Evolutionary conservation across 2,113 vertebrate species (phyloP).

Genomic region (Picathartes gymnocephalus): DNA sequence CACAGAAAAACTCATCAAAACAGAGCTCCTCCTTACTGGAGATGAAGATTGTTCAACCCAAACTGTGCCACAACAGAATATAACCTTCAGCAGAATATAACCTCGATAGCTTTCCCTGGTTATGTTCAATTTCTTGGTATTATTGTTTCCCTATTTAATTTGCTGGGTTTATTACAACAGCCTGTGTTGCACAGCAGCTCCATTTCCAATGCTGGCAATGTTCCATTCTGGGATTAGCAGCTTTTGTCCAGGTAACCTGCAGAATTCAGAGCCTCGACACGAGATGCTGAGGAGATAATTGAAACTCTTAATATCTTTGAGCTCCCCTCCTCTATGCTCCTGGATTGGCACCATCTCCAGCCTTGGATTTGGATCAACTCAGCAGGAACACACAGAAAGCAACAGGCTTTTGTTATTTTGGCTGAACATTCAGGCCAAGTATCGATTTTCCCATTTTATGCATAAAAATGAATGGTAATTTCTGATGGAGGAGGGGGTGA

Average conservation of each 20-base stretch:
- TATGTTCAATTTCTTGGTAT: neutral
- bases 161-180: neutral
- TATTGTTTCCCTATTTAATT: neutral
- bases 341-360: neutral
- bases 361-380: neutral
- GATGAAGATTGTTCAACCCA: neutral
- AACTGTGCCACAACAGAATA: neutral
- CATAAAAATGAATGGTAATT: neutral
- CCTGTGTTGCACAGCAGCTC: neutral
- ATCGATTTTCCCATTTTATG: neutral
- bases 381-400: neutral
- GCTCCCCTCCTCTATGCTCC: neutral
- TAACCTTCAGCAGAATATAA: neutral
- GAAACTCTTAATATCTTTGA: neutral
- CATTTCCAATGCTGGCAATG: neutral
- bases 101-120: neutral
- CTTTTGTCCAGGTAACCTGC: slow-evolving; percentile 12
- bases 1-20: neutral
- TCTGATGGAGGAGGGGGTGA: neutral
- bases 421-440: neutral
- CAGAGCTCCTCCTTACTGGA: neutral
- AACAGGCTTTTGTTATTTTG: neutral
- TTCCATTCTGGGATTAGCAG: neutral
- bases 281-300: neutral
- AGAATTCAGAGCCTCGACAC: neutral